phyloP scores from a whole-genome alignment of 2,888 invertebrate genomes.

The Eristalinus aeneus region DNA sequence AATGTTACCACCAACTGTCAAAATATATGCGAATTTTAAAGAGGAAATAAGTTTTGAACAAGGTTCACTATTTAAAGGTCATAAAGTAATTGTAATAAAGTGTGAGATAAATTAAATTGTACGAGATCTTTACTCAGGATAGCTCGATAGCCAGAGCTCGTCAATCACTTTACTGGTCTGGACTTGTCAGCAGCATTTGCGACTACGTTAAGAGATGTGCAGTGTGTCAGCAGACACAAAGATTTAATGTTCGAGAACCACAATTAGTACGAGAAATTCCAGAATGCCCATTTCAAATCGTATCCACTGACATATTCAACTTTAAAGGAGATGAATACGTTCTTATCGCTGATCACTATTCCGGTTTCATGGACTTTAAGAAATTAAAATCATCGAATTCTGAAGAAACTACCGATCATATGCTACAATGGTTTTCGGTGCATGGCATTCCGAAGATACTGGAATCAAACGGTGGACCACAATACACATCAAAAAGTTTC shows the following conservation, averaged over 20 bases:
- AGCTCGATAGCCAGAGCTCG: conserved; percentile 11
- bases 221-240: conserved; percentile 23
- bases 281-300: conserved; percentile 4
- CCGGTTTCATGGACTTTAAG: no score
- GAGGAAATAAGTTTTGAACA: conserved; percentile 25
- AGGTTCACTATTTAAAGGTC: not conserved
- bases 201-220: conserved; percentile 4
- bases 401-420: no score
- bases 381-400: no score
- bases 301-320: not conserved
- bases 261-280: not conserved
- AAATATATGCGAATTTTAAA: conserved; percentile 13
- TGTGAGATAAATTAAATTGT: no score
- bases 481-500: no score
- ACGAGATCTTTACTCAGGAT: not conserved
- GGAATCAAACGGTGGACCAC: no score
- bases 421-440: no score
- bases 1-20: not conserved
- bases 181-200: not conserved
- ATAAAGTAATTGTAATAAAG: not conserved
- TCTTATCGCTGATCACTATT: no score
- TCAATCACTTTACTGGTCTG: conserved; percentile 23
- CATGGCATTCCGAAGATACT: not conserved
- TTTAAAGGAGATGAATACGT: no score
- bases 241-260: no score